Conservation (phyloP, 2,888 invertebrate genomes). For the Heliconius erato region DNA sequence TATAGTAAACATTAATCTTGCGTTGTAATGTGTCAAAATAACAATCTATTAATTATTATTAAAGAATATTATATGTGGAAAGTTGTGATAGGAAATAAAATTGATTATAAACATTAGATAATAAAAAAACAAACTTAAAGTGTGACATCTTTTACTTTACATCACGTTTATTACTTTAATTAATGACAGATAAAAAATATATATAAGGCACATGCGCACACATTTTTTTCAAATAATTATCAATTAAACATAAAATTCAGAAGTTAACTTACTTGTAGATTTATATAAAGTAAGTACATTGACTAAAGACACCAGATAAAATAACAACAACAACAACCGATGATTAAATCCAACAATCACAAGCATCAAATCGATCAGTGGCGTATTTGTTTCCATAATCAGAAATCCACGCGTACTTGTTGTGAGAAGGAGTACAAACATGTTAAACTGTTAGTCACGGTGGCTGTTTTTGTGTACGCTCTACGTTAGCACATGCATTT, state of each 20-base stretch:
- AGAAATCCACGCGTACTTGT: constrained; percentile 82
- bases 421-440: constrained; percentile 66
- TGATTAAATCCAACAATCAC: constrained; percentile 50
- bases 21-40: constrained; percentile 19
- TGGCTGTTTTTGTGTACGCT: constrained; percentile 68
- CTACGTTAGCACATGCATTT: constrained; percentile 58
- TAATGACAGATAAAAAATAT: neutral
- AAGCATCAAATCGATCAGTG: constrained; percentile 53
- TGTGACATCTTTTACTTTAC: neutral
- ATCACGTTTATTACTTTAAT: neutral
- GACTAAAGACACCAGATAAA: no score
- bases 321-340: constrained; percentile 15
- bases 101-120: constrained; percentile 24
- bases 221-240: neutral
- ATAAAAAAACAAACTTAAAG: neutral
- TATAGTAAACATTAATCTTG: constrained; percentile 22
- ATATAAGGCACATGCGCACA: no score
- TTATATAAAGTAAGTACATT: no score
- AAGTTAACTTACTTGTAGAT: no score
- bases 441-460: constrained; percentile 81
- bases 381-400: constrained; percentile 74
- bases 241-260: neutral
- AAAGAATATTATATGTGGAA: neutral
- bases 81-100: constrained; percentile 16
- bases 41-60: constrained; percentile 20